Percentiles rank a stretch among this genome's conserved stretches.
Conservation (phyloP, 2,113 vertebrate species). For the Phycodurus eques region DNA sequence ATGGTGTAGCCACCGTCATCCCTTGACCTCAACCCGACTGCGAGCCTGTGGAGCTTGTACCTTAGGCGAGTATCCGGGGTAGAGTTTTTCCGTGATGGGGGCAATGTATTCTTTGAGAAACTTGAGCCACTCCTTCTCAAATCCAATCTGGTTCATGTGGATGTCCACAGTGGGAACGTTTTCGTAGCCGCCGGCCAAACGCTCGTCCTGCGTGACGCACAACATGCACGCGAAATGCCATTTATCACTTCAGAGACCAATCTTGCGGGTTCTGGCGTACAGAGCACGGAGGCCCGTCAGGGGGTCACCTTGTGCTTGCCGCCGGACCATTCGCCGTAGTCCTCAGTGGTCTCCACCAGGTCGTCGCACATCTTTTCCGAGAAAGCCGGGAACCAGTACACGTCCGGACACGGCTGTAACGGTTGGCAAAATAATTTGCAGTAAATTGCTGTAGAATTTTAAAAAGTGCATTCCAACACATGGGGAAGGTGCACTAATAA, state of each 20-base stretch:
- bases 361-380: constrained; percentile 67
- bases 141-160: constrained; percentile 86
- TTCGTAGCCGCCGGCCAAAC: constrained; percentile 83
- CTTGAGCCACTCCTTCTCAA: constrained; percentile 86
- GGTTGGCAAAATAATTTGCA: background rate
- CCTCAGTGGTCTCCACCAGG: constrained; percentile 79
- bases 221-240: background rate
- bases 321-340: constrained; percentile 77
- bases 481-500: no score
- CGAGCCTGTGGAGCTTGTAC: constrained; percentile 31
- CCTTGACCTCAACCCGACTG: constrained; percentile 17
- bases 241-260: background rate
- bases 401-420: constrained; percentile 60
- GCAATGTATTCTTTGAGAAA: constrained; percentile 80
- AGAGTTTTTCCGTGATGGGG: constrained; percentile 82
- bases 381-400: constrained; percentile 66
- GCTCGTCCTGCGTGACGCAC: constrained; percentile 72
- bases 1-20: background rate
- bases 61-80: constrained; percentile 85
- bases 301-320: constrained; percentile 68
- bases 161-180: constrained; percentile 87
- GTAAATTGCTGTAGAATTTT: background rate
- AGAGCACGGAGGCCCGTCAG: background rate
- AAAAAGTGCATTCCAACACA: no score
- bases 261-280: background rate